Base-by-base conservation (phyloP, 2,888 invertebrate species). In the Quadroppia sp. region DNA sequence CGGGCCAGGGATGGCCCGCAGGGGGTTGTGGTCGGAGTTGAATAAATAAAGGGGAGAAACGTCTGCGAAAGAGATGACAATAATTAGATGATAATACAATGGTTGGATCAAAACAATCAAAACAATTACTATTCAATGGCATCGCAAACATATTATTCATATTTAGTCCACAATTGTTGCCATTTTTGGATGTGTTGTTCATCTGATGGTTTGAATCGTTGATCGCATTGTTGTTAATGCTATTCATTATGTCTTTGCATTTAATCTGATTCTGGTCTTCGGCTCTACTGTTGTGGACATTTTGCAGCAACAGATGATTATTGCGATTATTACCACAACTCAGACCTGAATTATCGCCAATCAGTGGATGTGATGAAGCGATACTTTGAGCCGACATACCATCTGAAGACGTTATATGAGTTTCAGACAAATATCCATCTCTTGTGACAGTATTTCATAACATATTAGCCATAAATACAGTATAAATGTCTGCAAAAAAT, bases 191-290 rank as follows among this genome's bases (percentile, higher is more conserved):
- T 36, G 36, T 64, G 36, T 28, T 36, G 32, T 36, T 61, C 36
- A 64, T 36, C 30, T 32, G n/a, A 69, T 59, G 20, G 32, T 45
- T 69, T 9, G 25, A 36, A 20, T 69, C 45, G 28, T 69, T 69
- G 42, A 67, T 20, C 0, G 17, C 45, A 69, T 36, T 42, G 36
- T 69, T 45, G 45, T 69, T 69, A 42, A 42, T 45, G 23, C 25
- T 69, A 42, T 45, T 69, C 69, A 69, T 69, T 11, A 67, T 42
- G 23, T 67, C 42, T 69, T 69, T 69, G 45, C 69, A 69, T 42
- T 69, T 69, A 45, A 42, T 42, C 13, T 15, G 1, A 20, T 36
- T 40, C 11, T 64, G 20, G 40, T 64, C 40, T 40, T 64, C 40
- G 3, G 20, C 3, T 40, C n/a, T 64, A 20, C 23, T 36, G 15